phyloP scores from a whole-genome alignment of 1,140 invertebrate genomes.

The Diabrotica virgifera region DNA sequence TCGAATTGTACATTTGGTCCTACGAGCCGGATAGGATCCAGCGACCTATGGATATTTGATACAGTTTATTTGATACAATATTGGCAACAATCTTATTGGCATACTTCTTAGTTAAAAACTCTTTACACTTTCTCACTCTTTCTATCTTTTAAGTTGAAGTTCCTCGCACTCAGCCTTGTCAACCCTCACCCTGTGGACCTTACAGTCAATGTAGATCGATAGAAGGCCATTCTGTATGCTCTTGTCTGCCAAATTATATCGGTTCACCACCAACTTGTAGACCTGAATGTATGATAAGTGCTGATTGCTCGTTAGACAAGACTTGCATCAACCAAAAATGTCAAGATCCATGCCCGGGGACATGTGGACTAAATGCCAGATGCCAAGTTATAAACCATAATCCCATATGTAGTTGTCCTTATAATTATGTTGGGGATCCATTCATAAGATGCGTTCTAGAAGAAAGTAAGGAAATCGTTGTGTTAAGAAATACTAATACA shows the following conservation, averaged over 20 bases:
- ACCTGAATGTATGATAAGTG: constrained; percentile 62
- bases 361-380: constrained; percentile 65
- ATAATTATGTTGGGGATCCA: constrained; percentile 69
- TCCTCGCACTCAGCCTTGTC: constrained; percentile 57
- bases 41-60: too few relatives aligned
- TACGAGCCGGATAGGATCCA: too few relatives aligned
- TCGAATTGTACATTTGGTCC: too few relatives aligned
- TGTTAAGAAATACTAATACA: background rate
- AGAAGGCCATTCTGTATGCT: constrained; percentile 62
- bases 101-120: background rate
- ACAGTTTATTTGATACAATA: background rate
- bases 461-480: constrained; percentile 52
- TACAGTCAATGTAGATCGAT: constrained; percentile 62
- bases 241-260: constrained; percentile 58
- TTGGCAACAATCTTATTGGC: background rate
- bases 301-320: constrained; percentile 58
- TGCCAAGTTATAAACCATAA: constrained; percentile 68
- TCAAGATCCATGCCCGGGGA: constrained; percentile 60
- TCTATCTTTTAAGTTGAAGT: constrained; percentile 40
- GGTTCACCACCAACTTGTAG: constrained; percentile 61
- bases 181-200: constrained; percentile 69
- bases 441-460: constrained; percentile 61
- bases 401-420: constrained; percentile 64
- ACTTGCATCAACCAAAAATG: constrained; percentile 62
- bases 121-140: background rate